Percentiles rank a stretch among this genome's conserved stretches.
Evolutionary conservation across 2,113 vertebrate species (phyloP).

Genomic region (Myiopsitta monachus): DNA sequence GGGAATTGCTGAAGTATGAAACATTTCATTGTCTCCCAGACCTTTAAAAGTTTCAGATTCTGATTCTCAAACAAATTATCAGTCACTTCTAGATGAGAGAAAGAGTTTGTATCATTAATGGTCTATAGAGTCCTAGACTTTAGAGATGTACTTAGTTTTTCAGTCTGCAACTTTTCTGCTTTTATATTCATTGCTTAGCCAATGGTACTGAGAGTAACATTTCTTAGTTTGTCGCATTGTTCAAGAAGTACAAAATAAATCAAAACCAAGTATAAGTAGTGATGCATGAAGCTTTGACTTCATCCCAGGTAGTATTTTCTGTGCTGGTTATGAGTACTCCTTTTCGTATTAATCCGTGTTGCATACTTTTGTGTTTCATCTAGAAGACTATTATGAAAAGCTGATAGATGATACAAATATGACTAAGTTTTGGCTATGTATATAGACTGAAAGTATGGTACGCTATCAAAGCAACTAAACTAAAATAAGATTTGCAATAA

Average conservation of each 20-base stretch:
- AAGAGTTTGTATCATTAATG: not conserved
- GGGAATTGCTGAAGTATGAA: not conserved
- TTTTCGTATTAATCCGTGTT: not conserved
- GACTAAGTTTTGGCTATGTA: not conserved
- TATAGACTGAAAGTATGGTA: not conserved
- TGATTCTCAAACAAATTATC: not conserved
- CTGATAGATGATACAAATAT: not conserved
- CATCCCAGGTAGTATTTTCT: not conserved
- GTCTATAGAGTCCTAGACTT: not conserved
- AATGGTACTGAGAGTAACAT: not conserved
- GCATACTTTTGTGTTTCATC: not conserved
- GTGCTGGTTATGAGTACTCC: not conserved
- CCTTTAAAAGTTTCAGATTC: not conserved
- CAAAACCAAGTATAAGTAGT: not conserved
- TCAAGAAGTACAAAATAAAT: slow-evolving; percentile 13
- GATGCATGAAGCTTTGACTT: not conserved
- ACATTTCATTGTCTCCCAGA: not conserved
- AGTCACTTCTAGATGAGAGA: not conserved
- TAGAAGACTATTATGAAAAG: not conserved
- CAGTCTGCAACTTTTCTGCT: not conserved
- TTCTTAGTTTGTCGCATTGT: not conserved
- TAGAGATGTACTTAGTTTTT: not conserved
- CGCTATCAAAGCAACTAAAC: not conserved
- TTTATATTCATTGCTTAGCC: not conserved
- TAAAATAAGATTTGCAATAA: not conserved